phyloP scores from a whole-genome alignment of 2,113 vertebrate species.

The Opisthocomus hoazin region DNA sequence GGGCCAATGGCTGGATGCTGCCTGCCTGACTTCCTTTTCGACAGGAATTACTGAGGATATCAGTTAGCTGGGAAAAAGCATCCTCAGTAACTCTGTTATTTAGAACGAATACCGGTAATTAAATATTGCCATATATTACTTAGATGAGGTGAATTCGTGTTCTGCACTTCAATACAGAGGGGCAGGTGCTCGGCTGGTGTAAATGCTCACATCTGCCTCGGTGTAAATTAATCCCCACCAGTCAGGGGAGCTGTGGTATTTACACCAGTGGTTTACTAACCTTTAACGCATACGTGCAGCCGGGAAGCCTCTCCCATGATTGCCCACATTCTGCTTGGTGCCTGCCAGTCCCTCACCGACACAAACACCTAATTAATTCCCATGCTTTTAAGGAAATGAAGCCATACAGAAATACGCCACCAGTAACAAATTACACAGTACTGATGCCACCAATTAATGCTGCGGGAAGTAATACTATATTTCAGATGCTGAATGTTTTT shows the following conservation, averaged over 20 bases:
- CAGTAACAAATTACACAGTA: conserved; percentile 10
- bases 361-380: conserved; percentile 26
- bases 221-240: neutral
- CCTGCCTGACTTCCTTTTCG: neutral
- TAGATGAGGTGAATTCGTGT: neutral
- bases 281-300: neutral
- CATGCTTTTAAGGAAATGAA: conserved; percentile 56
- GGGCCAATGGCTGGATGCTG: neutral
- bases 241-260: neutral
- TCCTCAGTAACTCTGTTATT: neutral
- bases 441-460: conserved; percentile 22
- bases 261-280: neutral
- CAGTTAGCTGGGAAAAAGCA: neutral
- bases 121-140: neutral
- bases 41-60: neutral
- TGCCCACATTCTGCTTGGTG: neutral
- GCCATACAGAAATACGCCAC: conserved; percentile 4
- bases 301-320: neutral
- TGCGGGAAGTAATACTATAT: neutral
- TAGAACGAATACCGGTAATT: neutral
- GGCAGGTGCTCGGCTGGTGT: neutral
- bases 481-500: neutral
- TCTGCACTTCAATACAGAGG: neutral
- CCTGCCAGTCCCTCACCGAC: neutral
- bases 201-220: neutral